Base-by-base conservation (phyloP, 2,113 vertebrate genomes). In the Polypterus senegalus region DNA sequence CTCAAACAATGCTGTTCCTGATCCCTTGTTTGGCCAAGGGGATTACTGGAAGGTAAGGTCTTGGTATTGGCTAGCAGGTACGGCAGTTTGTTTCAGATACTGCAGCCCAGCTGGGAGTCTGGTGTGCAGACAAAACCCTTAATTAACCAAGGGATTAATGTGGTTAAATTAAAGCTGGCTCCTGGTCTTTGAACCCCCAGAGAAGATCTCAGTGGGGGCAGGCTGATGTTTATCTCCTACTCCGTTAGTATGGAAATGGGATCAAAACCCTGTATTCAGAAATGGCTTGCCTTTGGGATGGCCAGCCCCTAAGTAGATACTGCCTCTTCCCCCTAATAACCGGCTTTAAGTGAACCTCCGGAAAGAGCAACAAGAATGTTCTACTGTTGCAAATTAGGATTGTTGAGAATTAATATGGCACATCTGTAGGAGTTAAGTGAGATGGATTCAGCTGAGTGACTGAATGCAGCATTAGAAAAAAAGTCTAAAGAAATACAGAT, bases 1-100 rank as follows among this genome's bases (percentile, higher is more conserved):
- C 66, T 71, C 82, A 79, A 81, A 86, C 84, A 84, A 84, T 79
- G 77, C 66, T 67, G 70, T 69, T 66, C 70, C 59, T 63, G 69
- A 74, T 80, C 76, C 72, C 75, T 61, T 63, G n/a, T 71, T 61
- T 72, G 71, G 71, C 70, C 61, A 61, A 73, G 82, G 81, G 82
- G 80, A 80, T 82, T 79, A 83, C 83, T 81, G 79, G 70, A 64
- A 63, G 48, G 62, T 55, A 65, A 65, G 49, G n/a, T 49, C 62
- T 47, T n/a, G 54, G 67, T 63, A 61, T 62, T 66, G 70, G 66
- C 49, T 52, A 3, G 67, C 70, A 76, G 78, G 83, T 80, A 75
- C 74, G 67, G 5, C 65, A 76, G 77, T 82, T 83, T 84, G 81
- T 71, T 74, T 70, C 63, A 64, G 71, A 68, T 76, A 77, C 79